Percentiles rank a stretch among this genome's conserved stretches.
Evolutionary conservation across 2,888 invertebrate species (phyloP).

Genomic region (Nomada hirtipes): DNA sequence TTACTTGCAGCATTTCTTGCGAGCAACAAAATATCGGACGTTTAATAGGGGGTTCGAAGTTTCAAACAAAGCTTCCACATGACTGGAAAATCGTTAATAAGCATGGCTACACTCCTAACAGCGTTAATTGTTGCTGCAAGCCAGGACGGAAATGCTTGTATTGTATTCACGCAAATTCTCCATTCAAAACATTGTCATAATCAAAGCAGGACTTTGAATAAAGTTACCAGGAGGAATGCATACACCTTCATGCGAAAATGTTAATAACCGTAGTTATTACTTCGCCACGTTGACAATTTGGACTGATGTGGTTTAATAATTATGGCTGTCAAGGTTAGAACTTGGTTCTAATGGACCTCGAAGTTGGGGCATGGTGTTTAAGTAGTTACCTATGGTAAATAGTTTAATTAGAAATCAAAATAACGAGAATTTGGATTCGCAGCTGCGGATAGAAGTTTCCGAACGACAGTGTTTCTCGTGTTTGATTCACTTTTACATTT

Average conservation of each 20-base stretch:
- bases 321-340: constrained; percentile 9
- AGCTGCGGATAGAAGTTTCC: no score
- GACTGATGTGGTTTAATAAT: constrained; percentile 2
- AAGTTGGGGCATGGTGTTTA: neutral
- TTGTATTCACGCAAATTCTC: constrained; percentile 43
- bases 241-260: neutral
- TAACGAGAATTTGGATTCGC: no score
- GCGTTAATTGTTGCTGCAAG: constrained; percentile 55
- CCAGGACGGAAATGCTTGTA: constrained; percentile 46
- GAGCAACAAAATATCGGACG: constrained; percentile 33
- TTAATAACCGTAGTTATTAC: constrained; percentile 17
- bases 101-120: constrained; percentile 46
- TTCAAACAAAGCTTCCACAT: constrained; percentile 29
- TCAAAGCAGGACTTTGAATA: constrained; percentile 31
- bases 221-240: constrained; percentile 22
- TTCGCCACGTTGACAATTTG: constrained; percentile 3
- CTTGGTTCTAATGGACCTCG: neutral
- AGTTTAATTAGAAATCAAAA: no score
- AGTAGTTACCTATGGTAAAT: neutral
- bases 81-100: constrained; percentile 54
- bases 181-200: constrained; percentile 51
- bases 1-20: neutral
- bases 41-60: constrained; percentile 33
- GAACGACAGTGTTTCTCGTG: no score
- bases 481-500: no score